Evolutionary conservation across 2,113 vertebrate genomes (phyloP), one percentile per base, ranked within the genome.

Genomic region (Noctilio leporinus): DNA sequence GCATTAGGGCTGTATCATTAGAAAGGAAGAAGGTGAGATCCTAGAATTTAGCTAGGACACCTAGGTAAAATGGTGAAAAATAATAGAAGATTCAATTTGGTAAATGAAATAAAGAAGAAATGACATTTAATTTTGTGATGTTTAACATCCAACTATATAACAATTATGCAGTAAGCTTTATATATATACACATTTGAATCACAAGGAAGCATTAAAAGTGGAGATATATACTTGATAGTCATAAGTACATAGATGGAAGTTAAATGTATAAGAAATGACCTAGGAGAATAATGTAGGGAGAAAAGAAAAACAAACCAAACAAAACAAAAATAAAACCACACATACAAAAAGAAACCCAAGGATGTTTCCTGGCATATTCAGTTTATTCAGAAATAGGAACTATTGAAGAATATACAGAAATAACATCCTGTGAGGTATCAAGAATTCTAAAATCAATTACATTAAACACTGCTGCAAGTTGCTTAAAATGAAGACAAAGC

Each of bases 401-500:
- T 40, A 55, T 76, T 73, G 65, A 47, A 80, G 30, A 87, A 43
- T 49, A 47, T 3, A 43, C 10, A 81, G 30, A 51, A 65, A 24
- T 30, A 62, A 12, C 24, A 69, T 30, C 19, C 10, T 62, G 12
- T 28, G 33, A 78, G 38, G 78, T 49, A 78, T 1, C 35, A 69
- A 12, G 11, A 51, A 55, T 73, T 85, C 6, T 12, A 45, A 86
- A 28, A 77, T 86, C 7, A 76, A 70, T 45, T 93, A 9, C 16
- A 67, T 82, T 86, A 82, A 95, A 76, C 16, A 40, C 17, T 33
- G 33, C 20, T 78, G 62, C 77, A 20, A 73, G 9, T 90, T 47
- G 33, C 33, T 90, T 38, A 75, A 49, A 91, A 91, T 91, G 51
- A 95, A 96, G 87, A 81, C 51, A 77, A 85, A 89, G 16, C 49